Percentiles rank a stretch among this genome's conserved stretches.
These are phyloP conservation scores for Chelonia mydas DNA, from an alignment of 2,797 vertebrate genomes.

Conservation along the genomic window DNA sequence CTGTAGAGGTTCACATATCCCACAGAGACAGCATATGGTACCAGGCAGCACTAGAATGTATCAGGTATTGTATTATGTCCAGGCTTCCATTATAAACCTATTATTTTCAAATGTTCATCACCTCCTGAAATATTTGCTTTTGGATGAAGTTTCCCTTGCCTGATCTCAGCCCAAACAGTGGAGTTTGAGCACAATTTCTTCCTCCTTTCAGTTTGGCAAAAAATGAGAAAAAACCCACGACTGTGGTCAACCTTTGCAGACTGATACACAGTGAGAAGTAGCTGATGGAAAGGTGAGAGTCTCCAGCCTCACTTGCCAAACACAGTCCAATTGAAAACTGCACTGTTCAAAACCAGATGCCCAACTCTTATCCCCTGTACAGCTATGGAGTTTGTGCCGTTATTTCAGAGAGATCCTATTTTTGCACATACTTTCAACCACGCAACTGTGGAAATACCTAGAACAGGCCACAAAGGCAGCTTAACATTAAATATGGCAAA, in stretches of 20 bases:
- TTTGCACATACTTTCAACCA: neutral
- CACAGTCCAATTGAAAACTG: too few species aligned
- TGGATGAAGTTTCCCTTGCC: neutral
- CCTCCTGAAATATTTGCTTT: neutral
- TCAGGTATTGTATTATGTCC: neutral
- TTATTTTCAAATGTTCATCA: neutral
- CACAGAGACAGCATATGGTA: neutral
- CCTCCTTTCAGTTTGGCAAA: neutral
- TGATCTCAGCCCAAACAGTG: neutral
- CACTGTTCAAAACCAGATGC: too few species aligned
- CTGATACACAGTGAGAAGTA: too few species aligned
- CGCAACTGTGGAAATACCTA: too few species aligned
- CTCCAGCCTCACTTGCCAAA: neutral
- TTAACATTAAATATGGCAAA: neutral
- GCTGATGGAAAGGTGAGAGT: too few species aligned
- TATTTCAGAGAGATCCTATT: neutral
- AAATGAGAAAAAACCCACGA: neutral
- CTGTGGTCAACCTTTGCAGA: neutral
- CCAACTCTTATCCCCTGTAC: too few species aligned
- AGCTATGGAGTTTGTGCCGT: too few species aligned
- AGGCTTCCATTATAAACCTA: neutral
- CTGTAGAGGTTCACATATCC: neutral
- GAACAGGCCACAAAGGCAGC: too few species aligned
- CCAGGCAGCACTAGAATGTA: neutral
- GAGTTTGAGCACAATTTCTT: neutral